Evolutionary conservation across 2,888 invertebrate genomes (phyloP).

Genomic region (Drosophila rubida): DNA sequence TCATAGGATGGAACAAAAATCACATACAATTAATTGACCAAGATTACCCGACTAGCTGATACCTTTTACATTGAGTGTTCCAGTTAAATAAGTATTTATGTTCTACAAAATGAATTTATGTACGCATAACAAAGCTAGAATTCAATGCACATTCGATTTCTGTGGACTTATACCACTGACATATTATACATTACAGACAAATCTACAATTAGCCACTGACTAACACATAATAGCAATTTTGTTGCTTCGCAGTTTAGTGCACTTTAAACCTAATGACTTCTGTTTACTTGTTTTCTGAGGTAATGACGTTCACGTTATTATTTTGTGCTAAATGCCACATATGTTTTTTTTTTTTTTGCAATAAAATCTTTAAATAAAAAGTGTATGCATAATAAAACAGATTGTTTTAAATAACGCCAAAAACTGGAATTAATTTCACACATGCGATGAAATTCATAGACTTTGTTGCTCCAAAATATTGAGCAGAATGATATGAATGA

Average conservation of each 20-base stretch:
- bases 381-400: neutral
- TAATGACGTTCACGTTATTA: too few species aligned
- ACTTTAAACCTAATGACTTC: neutral
- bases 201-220: too few species aligned
- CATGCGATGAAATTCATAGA: neutral
- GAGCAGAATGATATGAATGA: neutral
- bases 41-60: neutral
- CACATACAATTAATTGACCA: neutral
- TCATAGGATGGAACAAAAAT: neutral
- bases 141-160: too few species aligned
- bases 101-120: too few species aligned
- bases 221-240: neutral
- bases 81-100: too few species aligned
- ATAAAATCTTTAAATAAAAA: neutral
- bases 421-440: neutral
- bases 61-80: too few species aligned
- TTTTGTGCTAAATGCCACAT: neutral
- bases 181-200: too few species aligned
- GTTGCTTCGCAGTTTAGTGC: neutral
- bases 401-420: neutral
- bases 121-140: too few species aligned
- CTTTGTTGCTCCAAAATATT: neutral
- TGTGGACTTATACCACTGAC: too few species aligned
- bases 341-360: neutral
- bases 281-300: too few species aligned